Evolutionary conservation across 2,113 vertebrate genomes (phyloP).

Genomic region (Sprattus sprattus): DNA sequence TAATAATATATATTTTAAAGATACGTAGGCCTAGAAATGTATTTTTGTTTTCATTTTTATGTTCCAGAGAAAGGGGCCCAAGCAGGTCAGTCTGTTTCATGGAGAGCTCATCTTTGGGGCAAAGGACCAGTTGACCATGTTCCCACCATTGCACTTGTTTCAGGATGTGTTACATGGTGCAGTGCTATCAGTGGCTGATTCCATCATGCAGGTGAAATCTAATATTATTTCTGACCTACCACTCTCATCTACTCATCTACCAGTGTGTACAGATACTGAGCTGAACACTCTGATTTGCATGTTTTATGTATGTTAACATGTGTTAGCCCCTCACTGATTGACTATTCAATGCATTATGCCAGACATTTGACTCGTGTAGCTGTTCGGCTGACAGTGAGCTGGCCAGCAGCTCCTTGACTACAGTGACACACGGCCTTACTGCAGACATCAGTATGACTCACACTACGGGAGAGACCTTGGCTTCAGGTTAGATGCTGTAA

Average conservation of each 20-base stretch:
- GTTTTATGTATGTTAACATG: neutral
- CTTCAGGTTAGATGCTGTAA: neutral
- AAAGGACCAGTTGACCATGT: constrained; percentile 53
- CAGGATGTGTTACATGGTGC: constrained; percentile 57
- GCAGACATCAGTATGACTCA: neutral
- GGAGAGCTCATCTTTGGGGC: constrained; percentile 65
- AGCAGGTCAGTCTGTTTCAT: constrained; percentile 58
- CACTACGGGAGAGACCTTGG: neutral
- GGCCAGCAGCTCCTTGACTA: constrained; percentile 5
- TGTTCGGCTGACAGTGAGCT: constrained; percentile 47
- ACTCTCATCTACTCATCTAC: neutral
- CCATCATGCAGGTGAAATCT: constrained; percentile 66
- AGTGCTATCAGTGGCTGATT: constrained; percentile 52
- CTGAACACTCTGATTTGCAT: neutral
- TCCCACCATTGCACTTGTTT: constrained; percentile 65
- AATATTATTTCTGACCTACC: neutral
- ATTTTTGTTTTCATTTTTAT: neutral
- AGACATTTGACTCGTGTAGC: constrained; percentile 65
- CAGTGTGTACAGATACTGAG: neutral
- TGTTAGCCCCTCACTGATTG: neutral
- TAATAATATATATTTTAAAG: no score
- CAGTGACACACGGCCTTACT: constrained; percentile 15
- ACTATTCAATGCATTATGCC: neutral
- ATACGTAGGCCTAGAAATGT: no score
- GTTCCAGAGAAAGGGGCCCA: constrained; percentile 50